Conservation (phyloP, 2,888 invertebrate species). For the Nomada fabriciana region DNA sequence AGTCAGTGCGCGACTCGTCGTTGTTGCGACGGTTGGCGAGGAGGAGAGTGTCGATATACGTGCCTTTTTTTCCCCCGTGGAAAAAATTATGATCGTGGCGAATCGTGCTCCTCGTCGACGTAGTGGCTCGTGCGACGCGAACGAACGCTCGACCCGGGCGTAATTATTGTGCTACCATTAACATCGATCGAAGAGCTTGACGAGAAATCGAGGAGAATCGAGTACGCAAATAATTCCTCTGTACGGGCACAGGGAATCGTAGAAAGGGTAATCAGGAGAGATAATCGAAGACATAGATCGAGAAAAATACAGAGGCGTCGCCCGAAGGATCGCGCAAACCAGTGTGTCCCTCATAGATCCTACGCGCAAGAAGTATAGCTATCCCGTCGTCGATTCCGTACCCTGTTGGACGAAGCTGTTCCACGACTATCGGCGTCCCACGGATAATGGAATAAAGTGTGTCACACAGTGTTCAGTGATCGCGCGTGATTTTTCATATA, state of each 20-base stretch:
- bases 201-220: not conserved
- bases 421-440: conserved; percentile 63
- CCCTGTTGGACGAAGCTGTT: conserved; percentile 56
- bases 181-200: not conserved
- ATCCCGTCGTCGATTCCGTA: conserved; percentile 35
- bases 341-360: conserved; percentile 49
- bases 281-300: conserved; percentile 15
- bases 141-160: conserved; percentile 55
- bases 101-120: conserved; percentile 54
- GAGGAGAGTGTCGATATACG: conserved; percentile 58
- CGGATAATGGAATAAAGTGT: conserved; percentile 74
- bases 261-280: not conserved
- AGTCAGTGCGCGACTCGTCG: conserved; percentile 78
- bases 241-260: too few relatives aligned
- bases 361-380: conserved; percentile 44
- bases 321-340: conserved; percentile 40
- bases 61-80: conserved; percentile 29
- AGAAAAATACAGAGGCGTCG: conserved; percentile 34
- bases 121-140: conserved; percentile 58
- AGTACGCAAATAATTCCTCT: not conserved
- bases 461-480: conserved; percentile 69
- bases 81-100: conserved; percentile 61
- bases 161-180: conserved; percentile 28
- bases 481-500: conserved; percentile 58
- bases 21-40: conserved; percentile 73